phyloP scores from a whole-genome alignment of 2,797 vertebrate genomes.

The Hydrophis major region DNA sequence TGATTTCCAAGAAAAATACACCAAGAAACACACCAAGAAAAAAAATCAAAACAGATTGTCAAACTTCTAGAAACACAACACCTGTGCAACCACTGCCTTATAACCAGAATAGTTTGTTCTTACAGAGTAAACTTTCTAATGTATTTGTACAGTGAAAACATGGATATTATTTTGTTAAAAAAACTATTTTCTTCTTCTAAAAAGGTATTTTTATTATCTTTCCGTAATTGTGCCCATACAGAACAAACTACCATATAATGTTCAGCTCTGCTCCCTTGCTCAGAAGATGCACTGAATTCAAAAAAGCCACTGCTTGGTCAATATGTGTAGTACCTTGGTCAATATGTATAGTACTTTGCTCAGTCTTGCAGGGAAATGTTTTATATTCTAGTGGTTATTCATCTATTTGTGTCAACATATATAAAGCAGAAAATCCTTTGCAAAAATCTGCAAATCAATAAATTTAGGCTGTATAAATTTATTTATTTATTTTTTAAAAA shows the following conservation, averaged over 20 bases:
- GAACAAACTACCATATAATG: neutral
- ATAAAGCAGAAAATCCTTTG: constrained; percentile 14
- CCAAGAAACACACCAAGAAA: neutral
- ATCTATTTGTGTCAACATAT: neutral
- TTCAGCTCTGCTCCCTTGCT: neutral
- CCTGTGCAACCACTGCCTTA: constrained; percentile 22
- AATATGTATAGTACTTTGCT: neutral
- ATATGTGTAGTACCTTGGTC: neutral
- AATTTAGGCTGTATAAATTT: neutral
- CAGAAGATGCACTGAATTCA: neutral
- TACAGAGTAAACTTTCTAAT: constrained; percentile 9
- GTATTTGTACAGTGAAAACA: neutral
- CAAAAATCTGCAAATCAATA: constrained; percentile 28
- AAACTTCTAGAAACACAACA: constrained; percentile 26
- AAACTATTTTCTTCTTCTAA: constrained; percentile 19
- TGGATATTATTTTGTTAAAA: neutral
- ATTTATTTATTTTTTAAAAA: neutral
- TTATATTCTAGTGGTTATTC: neutral
- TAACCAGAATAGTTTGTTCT: constrained; percentile 39
- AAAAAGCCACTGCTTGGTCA: neutral
- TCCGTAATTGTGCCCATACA: neutral
- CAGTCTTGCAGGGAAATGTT: neutral
- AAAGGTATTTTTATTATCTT: constrained; percentile 13
- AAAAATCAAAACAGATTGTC: constrained; percentile 28
- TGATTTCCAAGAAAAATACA: neutral